Evolutionary conservation across 2,888 invertebrate species (phyloP).

Genomic region (Drosophila pseudotakahashii): DNA sequence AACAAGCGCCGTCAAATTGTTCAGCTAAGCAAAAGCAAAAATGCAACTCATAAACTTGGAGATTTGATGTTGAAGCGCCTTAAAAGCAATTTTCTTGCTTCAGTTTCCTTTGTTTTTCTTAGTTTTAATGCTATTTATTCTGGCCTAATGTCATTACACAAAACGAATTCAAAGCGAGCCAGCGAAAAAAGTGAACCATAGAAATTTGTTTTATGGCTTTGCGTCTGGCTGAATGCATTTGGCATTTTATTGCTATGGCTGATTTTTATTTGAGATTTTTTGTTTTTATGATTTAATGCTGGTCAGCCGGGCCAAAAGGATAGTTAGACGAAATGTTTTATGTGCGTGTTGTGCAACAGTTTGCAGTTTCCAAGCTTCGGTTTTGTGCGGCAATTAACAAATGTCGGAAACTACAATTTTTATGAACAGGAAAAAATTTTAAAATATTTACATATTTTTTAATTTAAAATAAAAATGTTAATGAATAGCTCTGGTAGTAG

Average conservation of each 20-base stretch:
- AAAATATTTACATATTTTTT: no score
- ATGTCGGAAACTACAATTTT: conserved; percentile 4
- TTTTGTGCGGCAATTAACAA: conserved; percentile 23
- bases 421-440: not conserved
- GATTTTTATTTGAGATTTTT: conserved; percentile 29
- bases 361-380: conserved; percentile 20
- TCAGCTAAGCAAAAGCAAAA: conserved; percentile 20
- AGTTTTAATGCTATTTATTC: conserved; percentile 55
- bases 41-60: conserved; percentile 68
- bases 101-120: conserved; percentile 21
- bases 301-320: conserved; percentile 48
- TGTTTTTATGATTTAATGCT: conserved; percentile 58
- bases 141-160: conserved; percentile 64
- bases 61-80: conserved; percentile 50
- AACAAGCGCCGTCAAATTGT: conserved; percentile 17
- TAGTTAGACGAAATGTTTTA: conserved; percentile 58
- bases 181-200: conserved; percentile 46
- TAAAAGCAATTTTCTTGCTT: conserved; percentile 31
- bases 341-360: conserved; percentile 63
- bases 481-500: no score
- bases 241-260: conserved; percentile 54
- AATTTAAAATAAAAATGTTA: no score
- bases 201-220: conserved; percentile 53
- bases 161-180: conserved; percentile 13
- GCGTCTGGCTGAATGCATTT: conserved; percentile 60